Evolutionary conservation across 2,797 vertebrate genomes (phyloP), one percentile per base, ranked within the genome.

Genomic region (Ptychobarbus kaznakovi): DNA sequence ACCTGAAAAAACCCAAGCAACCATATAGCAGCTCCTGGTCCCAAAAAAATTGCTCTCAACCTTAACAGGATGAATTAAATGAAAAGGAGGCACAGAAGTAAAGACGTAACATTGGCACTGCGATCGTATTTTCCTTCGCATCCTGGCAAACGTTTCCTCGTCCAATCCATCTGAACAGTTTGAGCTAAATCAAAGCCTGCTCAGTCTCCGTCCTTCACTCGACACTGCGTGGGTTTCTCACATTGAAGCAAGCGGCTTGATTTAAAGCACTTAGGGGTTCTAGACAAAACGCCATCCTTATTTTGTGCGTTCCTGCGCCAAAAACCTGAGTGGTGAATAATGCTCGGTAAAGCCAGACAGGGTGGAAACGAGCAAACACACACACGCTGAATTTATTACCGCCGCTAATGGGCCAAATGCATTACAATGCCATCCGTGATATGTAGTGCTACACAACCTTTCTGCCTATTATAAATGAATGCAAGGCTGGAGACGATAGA

Each of bases 401-500:
- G 32, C 44, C 78, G 73, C 85, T 89, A 89, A 89, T 88, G 86
- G 88, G 86, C 85, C 72, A 85, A 89, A 88, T 83, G 85, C 88
- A 89, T 89, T 89, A 89, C 88, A 88, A 86, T 86, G 87, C 88
- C 87, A 89, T 82, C 85, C 83, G 88, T 89, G 88, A 89, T 88
- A 80, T 89, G 88, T 84, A 82, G 81, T 68, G 51, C 73, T 61
- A 79, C 86, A 87, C 78, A 87, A 86, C 79, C 82, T 86, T 80
- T 86, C 82, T 85, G 51, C 79, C 65, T 68, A 89, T 88, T 89
- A 85, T 81, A 86, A 88, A 89, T 88, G 82, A 89, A 88, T 89
- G 85, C 72, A 76, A 65, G 81, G 78, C 6, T 79, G 84, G 81
- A 72, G 70, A 80, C 78, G 44, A 46, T 85, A 63, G 25, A 70